phyloP scores from a whole-genome alignment of 2,113 vertebrate species.

The Coptodon bakossiorum region DNA sequence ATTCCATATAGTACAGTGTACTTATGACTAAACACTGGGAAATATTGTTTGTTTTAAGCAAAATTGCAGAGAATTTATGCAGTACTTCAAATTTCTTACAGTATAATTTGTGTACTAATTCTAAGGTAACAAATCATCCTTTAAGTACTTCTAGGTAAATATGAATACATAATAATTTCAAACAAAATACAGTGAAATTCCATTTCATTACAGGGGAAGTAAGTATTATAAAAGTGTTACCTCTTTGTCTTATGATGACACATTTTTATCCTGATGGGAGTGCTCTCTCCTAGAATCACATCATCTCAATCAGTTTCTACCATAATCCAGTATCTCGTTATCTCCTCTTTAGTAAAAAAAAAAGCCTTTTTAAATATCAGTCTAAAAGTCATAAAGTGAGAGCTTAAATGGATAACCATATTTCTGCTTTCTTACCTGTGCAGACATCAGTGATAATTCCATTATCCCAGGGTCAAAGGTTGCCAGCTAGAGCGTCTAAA shows the following conservation, averaged over 20 bases:
- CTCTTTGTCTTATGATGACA: neutral
- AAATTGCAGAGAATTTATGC: neutral
- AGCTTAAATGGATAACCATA: neutral
- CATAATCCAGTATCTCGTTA: neutral
- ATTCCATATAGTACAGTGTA: neutral
- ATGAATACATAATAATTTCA: neutral
- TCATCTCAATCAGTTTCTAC: too few species aligned
- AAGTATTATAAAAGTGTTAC: neutral
- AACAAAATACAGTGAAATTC: neutral
- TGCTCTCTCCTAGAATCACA: neutral
- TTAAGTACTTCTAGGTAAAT: neutral
- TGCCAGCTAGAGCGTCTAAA: neutral
- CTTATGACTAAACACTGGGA: neutral
- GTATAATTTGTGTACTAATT: neutral
- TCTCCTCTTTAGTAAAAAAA: neutral
- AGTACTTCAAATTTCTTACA: neutral
- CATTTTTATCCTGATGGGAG: neutral
- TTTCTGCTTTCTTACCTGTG: constrained; percentile 43
- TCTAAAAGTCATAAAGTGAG: neutral
- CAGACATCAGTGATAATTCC: constrained; percentile 60
- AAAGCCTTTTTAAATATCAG: neutral
- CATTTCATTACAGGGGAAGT: neutral
- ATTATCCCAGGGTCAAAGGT: constrained; percentile 27
- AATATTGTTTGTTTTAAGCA: neutral
- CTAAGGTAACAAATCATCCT: neutral